These are phyloP conservation scores for Pantherophis guttatus DNA, from an alignment of 2,113 vertebrate genomes.

Conservation along the genomic window DNA sequence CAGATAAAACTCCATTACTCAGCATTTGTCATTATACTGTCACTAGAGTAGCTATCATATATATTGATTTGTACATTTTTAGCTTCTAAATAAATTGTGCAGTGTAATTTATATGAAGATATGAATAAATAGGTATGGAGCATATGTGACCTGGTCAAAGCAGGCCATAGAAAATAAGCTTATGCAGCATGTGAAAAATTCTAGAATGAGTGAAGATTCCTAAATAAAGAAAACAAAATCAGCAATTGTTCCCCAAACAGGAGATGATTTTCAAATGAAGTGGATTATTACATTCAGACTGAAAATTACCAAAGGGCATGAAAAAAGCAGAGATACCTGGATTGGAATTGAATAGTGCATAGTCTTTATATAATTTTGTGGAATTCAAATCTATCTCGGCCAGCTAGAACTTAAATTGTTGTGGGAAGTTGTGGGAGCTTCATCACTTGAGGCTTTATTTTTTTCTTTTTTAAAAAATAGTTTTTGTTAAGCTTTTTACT, in stretches of 20 bases:
- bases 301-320: neutral
- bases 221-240: neutral
- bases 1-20: neutral
- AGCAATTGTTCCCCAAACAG: neutral
- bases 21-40: neutral
- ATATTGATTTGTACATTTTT: neutral
- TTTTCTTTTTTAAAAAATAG: too few relatives aligned
- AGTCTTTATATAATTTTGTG: neutral
- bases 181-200: neutral
- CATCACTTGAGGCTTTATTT: too few relatives aligned
- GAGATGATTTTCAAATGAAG: neutral
- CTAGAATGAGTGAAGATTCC: neutral
- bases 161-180: neutral
- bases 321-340: neutral
- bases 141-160: neutral
- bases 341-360: neutral
- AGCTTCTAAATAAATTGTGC: neutral
- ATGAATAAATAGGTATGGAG: neutral
- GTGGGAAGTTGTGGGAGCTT: too few relatives aligned
- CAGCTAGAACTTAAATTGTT: neutral
- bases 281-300: neutral
- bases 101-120: neutral
- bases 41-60: neutral
- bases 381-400: neutral
- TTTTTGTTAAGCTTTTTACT: too few relatives aligned